A percentile compares a stretch with the other conserved stretches of the same genome.
Conservation (phyloP, 2,113 vertebrate species). For the Lophura nycthemera region DNA sequence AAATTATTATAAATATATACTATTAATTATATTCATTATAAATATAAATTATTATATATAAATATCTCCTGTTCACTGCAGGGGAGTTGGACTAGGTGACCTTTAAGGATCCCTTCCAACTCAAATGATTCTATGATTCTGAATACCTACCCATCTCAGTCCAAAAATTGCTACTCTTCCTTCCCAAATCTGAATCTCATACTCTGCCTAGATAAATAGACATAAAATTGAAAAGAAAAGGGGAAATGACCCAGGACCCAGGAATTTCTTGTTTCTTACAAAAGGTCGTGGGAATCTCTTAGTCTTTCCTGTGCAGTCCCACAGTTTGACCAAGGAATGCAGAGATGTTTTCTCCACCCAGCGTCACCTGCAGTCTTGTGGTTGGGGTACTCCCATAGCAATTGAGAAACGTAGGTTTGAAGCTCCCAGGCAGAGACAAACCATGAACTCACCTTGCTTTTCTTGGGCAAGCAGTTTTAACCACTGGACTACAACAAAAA, state of each 20-base stretch:
- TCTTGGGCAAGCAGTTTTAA: slow-evolving; percentile 58
- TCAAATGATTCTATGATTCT: too few relatives aligned
- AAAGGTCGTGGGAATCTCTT: slow-evolving; percentile 29
- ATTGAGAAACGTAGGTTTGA: slow-evolving; percentile 42
- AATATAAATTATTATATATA: too few relatives aligned
- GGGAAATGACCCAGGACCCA: background rate
- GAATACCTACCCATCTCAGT: background rate
- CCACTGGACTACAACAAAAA: slow-evolving; percentile 33
- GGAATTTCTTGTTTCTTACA: background rate
- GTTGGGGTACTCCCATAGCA: slow-evolving; percentile 64
- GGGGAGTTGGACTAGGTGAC: too few relatives aligned
- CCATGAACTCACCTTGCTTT: slow-evolving; percentile 51
- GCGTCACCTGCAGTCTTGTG: slow-evolving; percentile 65
- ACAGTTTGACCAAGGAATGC: slow-evolving; percentile 57
- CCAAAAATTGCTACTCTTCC: background rate
- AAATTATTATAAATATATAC: background rate
- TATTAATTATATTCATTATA: too few relatives aligned
- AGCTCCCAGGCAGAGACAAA: slow-evolving; percentile 55
- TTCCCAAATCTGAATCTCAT: background rate
- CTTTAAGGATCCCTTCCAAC: too few relatives aligned
- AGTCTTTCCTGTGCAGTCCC: background rate
- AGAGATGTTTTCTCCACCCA: slow-evolving; percentile 62
- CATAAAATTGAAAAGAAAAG: background rate
- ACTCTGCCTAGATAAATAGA: background rate
- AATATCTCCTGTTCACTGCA: too few relatives aligned